These are phyloP conservation scores for Grammomys surdaster DNA, from an alignment of 2,113 vertebrate species.

Conservation along the genomic window DNA sequence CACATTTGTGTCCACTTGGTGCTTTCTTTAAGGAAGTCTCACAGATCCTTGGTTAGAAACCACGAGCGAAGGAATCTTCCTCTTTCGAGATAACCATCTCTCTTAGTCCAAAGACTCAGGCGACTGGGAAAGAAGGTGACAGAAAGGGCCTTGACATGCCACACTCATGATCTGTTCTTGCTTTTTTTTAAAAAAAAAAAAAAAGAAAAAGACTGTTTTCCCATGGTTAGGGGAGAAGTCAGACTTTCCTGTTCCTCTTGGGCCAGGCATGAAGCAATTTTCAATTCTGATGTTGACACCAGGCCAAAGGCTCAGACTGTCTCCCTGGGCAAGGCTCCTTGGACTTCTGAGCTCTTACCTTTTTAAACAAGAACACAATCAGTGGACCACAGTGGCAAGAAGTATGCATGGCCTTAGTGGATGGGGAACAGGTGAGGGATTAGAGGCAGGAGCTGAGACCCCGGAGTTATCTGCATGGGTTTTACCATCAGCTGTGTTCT, in stretches of 20 bases:
- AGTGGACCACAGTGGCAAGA: neutral
- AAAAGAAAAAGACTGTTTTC: constrained; percentile 76
- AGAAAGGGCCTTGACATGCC: constrained; percentile 55
- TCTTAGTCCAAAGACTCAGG: neutral
- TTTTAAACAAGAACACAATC: neutral
- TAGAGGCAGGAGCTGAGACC: neutral
- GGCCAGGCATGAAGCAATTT: constrained; percentile 85
- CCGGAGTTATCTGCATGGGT: neutral
- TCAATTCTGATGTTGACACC: constrained; percentile 79
- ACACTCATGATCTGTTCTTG: constrained; percentile 56
- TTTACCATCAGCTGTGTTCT: neutral
- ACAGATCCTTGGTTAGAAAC: constrained; percentile 68
- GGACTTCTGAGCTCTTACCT: constrained; percentile 15
- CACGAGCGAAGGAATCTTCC: constrained; percentile 49
- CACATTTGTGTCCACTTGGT: constrained; percentile 40
- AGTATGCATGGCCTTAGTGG: neutral
- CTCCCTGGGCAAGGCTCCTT: constrained; percentile 13
- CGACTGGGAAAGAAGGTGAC: neutral
- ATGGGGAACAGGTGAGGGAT: neutral
- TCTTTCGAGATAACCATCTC: constrained; percentile 63
- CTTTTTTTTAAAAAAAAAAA: constrained; percentile 67
- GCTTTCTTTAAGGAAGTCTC: constrained; percentile 76
- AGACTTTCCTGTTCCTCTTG: constrained; percentile 86
- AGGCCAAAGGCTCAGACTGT: constrained; percentile 63
- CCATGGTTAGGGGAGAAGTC: constrained; percentile 82